phyloP scores from a whole-genome alignment of 1,140 invertebrate species.

The Prorops nasuta region DNA sequence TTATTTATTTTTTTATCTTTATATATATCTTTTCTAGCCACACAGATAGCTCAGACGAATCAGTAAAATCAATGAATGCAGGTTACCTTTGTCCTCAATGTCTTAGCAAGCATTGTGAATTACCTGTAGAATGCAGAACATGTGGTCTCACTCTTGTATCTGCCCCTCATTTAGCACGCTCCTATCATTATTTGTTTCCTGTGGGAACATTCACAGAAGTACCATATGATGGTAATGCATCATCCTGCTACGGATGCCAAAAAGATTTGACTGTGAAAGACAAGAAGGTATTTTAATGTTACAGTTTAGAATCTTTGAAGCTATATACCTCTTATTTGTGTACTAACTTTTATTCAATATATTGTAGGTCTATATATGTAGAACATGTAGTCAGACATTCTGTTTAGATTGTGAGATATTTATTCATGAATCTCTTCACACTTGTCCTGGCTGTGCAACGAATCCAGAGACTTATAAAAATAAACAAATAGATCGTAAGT shows the following conservation, averaged over 20 bases:
- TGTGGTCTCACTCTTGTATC: conserved; percentile 97
- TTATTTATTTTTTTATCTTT: conserved; percentile 6
- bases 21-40: conserved; percentile 62
- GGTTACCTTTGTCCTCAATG: conserved; percentile 97
- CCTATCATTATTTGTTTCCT: conserved; percentile 96
- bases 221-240: conserved; percentile 48
- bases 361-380: conserved; percentile 76
- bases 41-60: conserved; percentile 71
- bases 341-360: conserved; percentile 10
- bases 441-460: conserved; percentile 89
- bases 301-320: not conserved
- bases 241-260: conserved; percentile 72
- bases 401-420: conserved; percentile 96
- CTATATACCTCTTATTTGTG: too few relatives aligned
- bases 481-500: conserved; percentile 14
- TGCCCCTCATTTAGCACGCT: conserved; percentile 93
- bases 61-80: conserved; percentile 64
- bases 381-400: conserved; percentile 75
- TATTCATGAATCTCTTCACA: conserved; percentile 89
- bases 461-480: conserved; percentile 57
- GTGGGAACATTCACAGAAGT: conserved; percentile 81
- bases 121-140: conserved; percentile 93
- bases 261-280: conserved; percentile 67
- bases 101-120: conserved; percentile 94
- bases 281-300: conserved; percentile 63